Conservation (phyloP, 2,113 vertebrate species). For the Callaeas wilsoni region DNA sequence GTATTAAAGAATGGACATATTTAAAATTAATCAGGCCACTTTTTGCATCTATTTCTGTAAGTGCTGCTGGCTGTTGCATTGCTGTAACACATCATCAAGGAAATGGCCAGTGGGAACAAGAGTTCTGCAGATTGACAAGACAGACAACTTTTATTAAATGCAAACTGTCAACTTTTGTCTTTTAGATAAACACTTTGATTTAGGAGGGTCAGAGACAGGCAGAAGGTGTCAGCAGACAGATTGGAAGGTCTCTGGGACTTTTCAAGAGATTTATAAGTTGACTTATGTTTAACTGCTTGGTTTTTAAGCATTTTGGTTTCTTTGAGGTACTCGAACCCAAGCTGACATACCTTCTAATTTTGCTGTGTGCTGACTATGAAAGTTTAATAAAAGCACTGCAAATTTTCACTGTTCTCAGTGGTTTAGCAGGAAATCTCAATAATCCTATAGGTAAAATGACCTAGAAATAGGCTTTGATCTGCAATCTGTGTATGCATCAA, state of each 20-base stretch:
- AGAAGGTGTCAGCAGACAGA: conserved; percentile 46
- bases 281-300: conserved; percentile 1
- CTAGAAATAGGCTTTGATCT: background rate
- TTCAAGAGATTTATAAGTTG: conserved; percentile 29
- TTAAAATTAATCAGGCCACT: background rate
- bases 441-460: background rate
- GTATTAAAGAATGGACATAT: background rate
- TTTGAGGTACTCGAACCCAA: background rate
- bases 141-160: conserved; percentile 19
- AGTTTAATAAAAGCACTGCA: background rate
- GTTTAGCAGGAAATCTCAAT: conserved; percentile 20
- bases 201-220: conserved; percentile 32
- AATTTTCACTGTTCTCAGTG: background rate
- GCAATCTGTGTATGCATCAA: background rate
- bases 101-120: background rate
- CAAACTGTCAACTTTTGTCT: conserved; percentile 16
- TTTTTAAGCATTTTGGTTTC: conserved; percentile 27
- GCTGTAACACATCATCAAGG: conserved; percentile 29
- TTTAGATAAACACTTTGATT: conserved; percentile 47
- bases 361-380: background rate
- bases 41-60: conserved; percentile 10
- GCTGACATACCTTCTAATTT: conserved; percentile 13
- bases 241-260: conserved; percentile 33
- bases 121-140: background rate
- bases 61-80: background rate